phyloP scores from a whole-genome alignment of 2,888 invertebrate species.

The Morpho achilles region DNA sequence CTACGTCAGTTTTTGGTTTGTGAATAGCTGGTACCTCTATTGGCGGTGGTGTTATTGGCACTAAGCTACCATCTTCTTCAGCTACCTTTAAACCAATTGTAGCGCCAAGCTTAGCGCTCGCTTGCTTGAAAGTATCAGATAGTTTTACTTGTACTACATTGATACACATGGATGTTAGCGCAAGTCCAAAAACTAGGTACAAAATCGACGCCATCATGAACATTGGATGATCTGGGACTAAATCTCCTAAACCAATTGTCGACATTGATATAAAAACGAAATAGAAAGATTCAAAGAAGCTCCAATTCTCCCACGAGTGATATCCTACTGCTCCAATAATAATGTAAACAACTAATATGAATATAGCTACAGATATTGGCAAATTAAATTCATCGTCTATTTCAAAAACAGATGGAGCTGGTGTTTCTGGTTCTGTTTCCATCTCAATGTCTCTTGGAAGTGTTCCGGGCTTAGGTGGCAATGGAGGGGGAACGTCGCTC shows the following conservation, averaged over 20 bases:
- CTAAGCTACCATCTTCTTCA: conserved; percentile 81
- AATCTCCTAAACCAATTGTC: conserved; percentile 97
- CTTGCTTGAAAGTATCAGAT: conserved; percentile 90
- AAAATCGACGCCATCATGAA: conserved; percentile 95
- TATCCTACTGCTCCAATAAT: conserved; percentile 91
- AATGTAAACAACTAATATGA: conserved; percentile 91
- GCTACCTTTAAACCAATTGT: conserved; percentile 88
- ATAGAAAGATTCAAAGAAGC: conserved; percentile 96
- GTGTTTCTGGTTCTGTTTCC: conserved; percentile 84
- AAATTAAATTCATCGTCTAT: conserved; percentile 97
- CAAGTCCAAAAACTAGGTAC: conserved; percentile 95
- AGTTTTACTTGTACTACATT: conserved; percentile 94
- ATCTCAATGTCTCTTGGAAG: conserved; percentile 46
- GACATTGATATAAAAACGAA: conserved; percentile 98
- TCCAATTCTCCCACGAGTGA: conserved; percentile 89
- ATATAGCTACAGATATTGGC: conserved; percentile 93
- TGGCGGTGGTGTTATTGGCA: conserved; percentile 63
- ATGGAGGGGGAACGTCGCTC: conserved; percentile 64
- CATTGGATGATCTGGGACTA: conserved; percentile 92
- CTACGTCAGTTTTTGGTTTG: conserved; percentile 44
- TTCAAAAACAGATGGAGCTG: conserved; percentile 87
- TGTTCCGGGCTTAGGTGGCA: conserved; percentile 63
- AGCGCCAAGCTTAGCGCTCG: conserved; percentile 90
- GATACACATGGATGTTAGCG: conserved; percentile 97
- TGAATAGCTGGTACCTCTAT: conserved; percentile 66